Evolutionary conservation across 2,113 vertebrate genomes (phyloP).

Genomic region (Scopus umbretta): DNA sequence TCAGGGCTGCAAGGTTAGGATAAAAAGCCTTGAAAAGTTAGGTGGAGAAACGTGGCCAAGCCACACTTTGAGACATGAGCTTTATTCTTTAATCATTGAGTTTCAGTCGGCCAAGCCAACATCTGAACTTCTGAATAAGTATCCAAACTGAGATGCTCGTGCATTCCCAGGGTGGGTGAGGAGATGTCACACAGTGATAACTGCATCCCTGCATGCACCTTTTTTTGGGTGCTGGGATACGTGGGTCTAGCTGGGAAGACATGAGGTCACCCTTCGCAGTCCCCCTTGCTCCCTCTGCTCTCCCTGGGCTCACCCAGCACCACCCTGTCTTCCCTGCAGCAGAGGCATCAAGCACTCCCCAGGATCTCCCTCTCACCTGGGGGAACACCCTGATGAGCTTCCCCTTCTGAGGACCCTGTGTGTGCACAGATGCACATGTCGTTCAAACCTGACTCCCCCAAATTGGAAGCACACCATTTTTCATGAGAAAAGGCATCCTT

Average conservation of each 20-base stretch:
- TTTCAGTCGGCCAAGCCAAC: neutral
- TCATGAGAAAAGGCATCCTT: neutral
- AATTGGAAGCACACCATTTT: rapidly evolving
- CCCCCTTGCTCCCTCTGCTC: neutral
- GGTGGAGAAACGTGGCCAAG: neutral
- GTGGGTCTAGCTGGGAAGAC: neutral
- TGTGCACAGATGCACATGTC: rapidly evolving
- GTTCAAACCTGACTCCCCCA: neutral
- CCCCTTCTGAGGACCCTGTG: neutral
- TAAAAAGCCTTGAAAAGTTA: neutral
- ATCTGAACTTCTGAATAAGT: neutral
- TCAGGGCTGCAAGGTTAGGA: neutral
- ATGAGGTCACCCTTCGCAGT: neutral
- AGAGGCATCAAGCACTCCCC: neutral
- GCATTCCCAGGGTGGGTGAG: neutral
- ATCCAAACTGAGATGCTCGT: neutral
- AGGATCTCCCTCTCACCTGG: neutral
- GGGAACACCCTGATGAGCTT: neutral
- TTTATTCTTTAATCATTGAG: neutral
- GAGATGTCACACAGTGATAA: neutral
- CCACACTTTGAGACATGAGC: neutral
- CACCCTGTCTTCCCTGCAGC: neutral
- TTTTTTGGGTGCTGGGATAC: neutral
- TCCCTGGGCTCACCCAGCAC: neutral
- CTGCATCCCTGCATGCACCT: rapidly evolving